Base-by-base conservation (phyloP, 2,113 vertebrate genomes). In the Calidris pugnax region DNA sequence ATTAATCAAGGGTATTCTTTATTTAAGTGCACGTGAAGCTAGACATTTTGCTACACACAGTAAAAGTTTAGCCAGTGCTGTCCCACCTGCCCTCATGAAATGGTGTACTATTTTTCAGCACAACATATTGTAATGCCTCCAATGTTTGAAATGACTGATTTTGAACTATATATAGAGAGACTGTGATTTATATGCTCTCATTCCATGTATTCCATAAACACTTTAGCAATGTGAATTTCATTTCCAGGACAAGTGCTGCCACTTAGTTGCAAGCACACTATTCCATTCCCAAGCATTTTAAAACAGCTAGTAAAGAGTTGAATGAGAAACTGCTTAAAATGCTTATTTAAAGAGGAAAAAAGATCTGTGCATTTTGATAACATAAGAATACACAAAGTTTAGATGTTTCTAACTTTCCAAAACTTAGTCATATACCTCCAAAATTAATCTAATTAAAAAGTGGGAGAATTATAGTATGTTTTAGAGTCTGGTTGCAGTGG, bases 121-220 rank as follows among this genome's bases (percentile, higher is more conserved):
- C 12, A 72, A 56, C 21, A 59, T 84, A 68, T 37, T 88, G 74
- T 83, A 95, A 92, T 89, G 68, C 56, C 51, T 89, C 26, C 51
- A 85, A 51, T 22, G 12, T 79, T 62, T 90, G 67, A 93, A 95
- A 91, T 91, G 9, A 93, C 57, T 94, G 55, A 0, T 56, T 94
- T 89, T 92, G 75, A 93, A 87, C 39, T 72, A 32, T 57, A 75
- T 59, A 55, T 43, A 51, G 23, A 93, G 51, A 62, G 53, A 47
- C 41, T 6, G 30, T 78, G 60, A 87, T 89, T 66, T 93, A 93
- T 95, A 80, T 48, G 41, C 19, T 85, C 45, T 63, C 81, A 85
- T 93, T 93, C 51, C 57, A 77, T 35, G 33, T 77, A 86, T 79
- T 93, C 96, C 94, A 94, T 90, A 97, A 97, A 90, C 87, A 94